Percentiles rank a stretch among this genome's conserved stretches.
Evolutionary conservation across 2,888 invertebrate species (phyloP).

Genomic region (Thysanoteuthis rhombus): DNA sequence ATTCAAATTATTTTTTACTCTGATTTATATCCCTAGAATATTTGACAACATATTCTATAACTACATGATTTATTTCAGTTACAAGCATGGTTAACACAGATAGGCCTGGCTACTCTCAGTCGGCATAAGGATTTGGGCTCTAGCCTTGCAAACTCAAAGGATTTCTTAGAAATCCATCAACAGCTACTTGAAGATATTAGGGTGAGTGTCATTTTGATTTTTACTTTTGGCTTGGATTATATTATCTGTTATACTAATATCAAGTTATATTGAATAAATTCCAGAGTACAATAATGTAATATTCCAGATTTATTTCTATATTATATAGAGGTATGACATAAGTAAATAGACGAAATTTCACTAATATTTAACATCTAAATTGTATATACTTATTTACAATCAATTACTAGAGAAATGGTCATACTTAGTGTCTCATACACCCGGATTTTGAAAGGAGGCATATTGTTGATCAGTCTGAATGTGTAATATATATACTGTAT

Average conservation of each 20-base stretch:
- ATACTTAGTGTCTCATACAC: too few species aligned
- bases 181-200: conserved; percentile 79
- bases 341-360: too few species aligned
- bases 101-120: conserved; percentile 79
- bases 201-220: conserved; percentile 70
- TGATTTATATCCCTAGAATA: not conserved
- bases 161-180: conserved; percentile 80
- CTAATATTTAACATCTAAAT: too few species aligned
- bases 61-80: conserved; percentile 61
- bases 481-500: too few species aligned
- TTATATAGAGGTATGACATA: too few species aligned
- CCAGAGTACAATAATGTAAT: not conserved
- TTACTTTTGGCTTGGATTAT: not conserved
- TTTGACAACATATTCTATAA: not conserved
- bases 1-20: not conserved
- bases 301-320: not conserved
- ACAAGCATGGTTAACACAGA: conserved; percentile 79
- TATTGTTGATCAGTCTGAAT: too few species aligned
- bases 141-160: conserved; percentile 72
- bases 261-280: not conserved
- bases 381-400: too few species aligned
- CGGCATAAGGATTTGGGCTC: conserved; percentile 80
- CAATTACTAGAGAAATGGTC: too few species aligned
- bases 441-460: too few species aligned
- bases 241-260: not conserved